These are phyloP conservation scores for Cebus imitator DNA, from an alignment of 2,113 vertebrate species.

Conservation along the genomic window DNA sequence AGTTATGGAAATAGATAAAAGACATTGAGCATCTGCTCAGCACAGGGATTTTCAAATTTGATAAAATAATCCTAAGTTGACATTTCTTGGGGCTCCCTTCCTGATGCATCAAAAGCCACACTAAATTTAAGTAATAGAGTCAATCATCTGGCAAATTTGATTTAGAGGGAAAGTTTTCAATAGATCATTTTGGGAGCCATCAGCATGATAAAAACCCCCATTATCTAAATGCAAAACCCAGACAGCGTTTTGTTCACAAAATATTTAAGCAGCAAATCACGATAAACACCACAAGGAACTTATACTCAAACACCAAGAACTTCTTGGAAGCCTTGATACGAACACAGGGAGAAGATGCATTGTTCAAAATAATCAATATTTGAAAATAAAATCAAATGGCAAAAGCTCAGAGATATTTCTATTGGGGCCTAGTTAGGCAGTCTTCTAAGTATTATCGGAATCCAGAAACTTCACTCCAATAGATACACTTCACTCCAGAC, in stretches of 20 bases:
- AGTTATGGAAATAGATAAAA: not conserved
- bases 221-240: not conserved
- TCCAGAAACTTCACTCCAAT: not conserved
- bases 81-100: not conserved
- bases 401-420: not conserved
- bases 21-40: constrained; percentile 30
- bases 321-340: not conserved
- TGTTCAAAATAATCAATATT: not conserved
- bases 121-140: constrained; percentile 31
- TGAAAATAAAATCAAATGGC: not conserved
- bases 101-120: constrained; percentile 21
- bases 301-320: not conserved
- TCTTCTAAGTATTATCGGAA: not conserved
- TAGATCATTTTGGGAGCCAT: not conserved
- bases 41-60: constrained; percentile 40
- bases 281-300: not conserved
- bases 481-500: not conserved
- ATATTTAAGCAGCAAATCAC: not conserved
- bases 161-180: not conserved
- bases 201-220: not conserved
- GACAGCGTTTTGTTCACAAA: not conserved
- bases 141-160: constrained; percentile 38
- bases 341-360: not conserved
- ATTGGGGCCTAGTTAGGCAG: not conserved
- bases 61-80: constrained; percentile 27